phyloP scores from a whole-genome alignment of 1,140 invertebrate species.

The Papilio polytes region DNA sequence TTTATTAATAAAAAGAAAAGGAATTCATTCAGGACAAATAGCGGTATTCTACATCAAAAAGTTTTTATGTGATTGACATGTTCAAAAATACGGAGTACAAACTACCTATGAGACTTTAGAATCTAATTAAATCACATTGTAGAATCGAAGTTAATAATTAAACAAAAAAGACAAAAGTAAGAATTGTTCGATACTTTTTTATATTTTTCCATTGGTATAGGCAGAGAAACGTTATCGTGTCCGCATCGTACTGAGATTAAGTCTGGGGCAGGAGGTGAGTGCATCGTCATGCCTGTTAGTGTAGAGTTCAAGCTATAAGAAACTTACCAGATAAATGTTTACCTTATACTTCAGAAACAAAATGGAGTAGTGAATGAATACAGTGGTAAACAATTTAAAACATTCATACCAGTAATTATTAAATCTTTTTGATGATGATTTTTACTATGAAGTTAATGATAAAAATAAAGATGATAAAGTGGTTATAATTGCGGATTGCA shows the following conservation, averaged over 20 bases:
- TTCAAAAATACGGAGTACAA: neutral
- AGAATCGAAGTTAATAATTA: neutral
- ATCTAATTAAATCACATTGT: neutral
- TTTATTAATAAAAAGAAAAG: no score
- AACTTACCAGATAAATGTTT: neutral
- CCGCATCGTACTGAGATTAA: slow-evolving; percentile 79
- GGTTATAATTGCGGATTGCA: neutral
- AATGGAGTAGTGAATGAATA: neutral
- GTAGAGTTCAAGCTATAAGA: slow-evolving; percentile 52
- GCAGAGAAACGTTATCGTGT: slow-evolving; percentile 73
- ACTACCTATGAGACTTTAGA: neutral
- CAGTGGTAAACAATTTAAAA: neutral
- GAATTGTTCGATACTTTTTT: neutral
- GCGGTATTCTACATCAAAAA: neutral
- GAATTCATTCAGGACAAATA: no score
- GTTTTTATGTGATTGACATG: neutral
- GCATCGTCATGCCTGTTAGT: slow-evolving; percentile 77
- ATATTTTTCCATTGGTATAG: slow-evolving; percentile 30
- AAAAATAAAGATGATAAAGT: neutral
- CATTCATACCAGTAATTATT: neutral
- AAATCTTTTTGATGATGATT: neutral
- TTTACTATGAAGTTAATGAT: neutral
- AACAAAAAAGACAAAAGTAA: neutral
- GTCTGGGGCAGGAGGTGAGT: slow-evolving; percentile 70
- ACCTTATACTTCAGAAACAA: neutral